Base-by-base conservation (phyloP, 2,888 invertebrate genomes). In the Phymatocera aterrima region DNA sequence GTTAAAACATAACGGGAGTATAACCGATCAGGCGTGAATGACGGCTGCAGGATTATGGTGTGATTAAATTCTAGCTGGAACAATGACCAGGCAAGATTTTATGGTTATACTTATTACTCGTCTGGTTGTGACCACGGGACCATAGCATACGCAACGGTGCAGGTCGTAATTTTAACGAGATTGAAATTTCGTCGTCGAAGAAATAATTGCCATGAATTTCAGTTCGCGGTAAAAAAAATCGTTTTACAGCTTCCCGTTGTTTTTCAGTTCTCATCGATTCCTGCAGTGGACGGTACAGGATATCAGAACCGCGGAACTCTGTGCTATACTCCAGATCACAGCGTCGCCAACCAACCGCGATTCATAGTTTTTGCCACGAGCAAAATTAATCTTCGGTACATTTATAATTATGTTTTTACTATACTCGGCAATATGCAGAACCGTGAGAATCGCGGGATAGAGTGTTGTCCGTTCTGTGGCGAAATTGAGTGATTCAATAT, bases 51-150 rank as follows among this genome's bases (percentile, higher is more conserved):
- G 24, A 75, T 75, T 75, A 75, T 28, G 57, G 57, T 24, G 75
- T 60, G 34, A 57, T 75, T 75, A 75, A 75, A 75, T 43, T 51
- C 18, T 12, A 75, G 57, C 40, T 37, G 37, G 40, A 75, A 75
- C 75, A 75, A 75, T 75, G 75, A 57, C 43, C 57, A 40, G 28
- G 40, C 15, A 60, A n/a, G 51, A 43, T 1, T 57, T 75, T 57
- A 75, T 15, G 75, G 43, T 75, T 60, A 18, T 75, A 54, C 57
- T 75, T 75, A 72, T 72, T 72, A 12, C 72, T 34, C 51, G 28
- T 34, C 48, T 43, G 34, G 48, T 34, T 51, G n/a, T 65, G 18
- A 31, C 54, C 34, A 74, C 15, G 5, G 24, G 40, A 54, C 74
- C 48, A 61, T 61, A 61, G 18, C 12, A 68, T 43, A 37, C n/a